These are phyloP conservation scores for Limnephilus lunatus DNA, from an alignment of 2,888 invertebrate species.

Conservation along the genomic window DNA sequence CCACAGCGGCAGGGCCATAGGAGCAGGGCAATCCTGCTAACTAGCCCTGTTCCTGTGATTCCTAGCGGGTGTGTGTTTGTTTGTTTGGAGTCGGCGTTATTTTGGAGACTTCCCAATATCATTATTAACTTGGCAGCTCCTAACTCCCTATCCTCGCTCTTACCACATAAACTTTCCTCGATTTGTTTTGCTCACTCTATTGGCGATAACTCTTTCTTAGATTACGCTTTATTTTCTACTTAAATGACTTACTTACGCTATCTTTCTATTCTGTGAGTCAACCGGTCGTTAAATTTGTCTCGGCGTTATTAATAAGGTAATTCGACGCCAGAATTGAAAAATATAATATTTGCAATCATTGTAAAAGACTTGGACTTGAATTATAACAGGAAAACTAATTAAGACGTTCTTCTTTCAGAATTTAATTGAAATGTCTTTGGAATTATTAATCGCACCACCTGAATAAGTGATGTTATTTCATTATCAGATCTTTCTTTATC, in stretches of 20 bases:
- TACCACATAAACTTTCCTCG: not conserved
- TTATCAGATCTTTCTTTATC: not conserved
- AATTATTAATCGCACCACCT: not conserved
- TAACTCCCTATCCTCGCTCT: not conserved
- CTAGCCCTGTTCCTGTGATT: no score
- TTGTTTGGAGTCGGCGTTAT: not conserved
- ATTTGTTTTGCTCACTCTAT: not conserved
- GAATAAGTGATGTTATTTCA: not conserved
- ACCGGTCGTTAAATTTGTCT: not conserved
- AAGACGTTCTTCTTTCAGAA: not conserved
- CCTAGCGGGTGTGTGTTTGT: not conserved
- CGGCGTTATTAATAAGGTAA: not conserved
- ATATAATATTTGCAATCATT: no score
- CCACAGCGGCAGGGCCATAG: no score
- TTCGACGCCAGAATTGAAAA: not conserved
- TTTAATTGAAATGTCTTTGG: not conserved
- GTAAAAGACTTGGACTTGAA: no score
- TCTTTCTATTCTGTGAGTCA: not conserved
- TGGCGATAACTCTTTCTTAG: not conserved
- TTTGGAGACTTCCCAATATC: not conserved
- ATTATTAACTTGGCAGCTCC: conserved; percentile 15
- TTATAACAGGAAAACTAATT: not conserved
- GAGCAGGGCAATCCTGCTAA: no score
- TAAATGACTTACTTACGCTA: not conserved
- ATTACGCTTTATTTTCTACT: not conserved